phyloP scores from a whole-genome alignment of 1,140 invertebrate species.

The Bombus haemorrhoidalis region DNA sequence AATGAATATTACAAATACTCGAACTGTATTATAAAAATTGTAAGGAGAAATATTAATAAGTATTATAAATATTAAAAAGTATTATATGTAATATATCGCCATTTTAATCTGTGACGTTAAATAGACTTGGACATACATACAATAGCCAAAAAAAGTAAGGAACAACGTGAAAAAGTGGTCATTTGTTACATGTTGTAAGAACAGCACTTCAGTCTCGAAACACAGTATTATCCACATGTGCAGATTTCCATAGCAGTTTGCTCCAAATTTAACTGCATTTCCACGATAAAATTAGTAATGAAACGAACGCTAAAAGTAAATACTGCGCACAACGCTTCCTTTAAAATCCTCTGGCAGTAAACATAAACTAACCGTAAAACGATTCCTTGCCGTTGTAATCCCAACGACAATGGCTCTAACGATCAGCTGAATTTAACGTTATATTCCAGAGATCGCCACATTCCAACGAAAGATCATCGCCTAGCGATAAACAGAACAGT shows the following conservation, averaged over 20 bases:
- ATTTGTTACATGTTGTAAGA: too few species aligned
- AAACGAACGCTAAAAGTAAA: neutral
- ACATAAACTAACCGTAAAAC: conserved; percentile 38
- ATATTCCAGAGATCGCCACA: neutral
- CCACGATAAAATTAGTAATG: neutral
- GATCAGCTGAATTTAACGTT: conserved; percentile 25
- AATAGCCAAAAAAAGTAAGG: too few species aligned
- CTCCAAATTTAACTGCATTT: neutral
- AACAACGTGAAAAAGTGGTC: too few species aligned
- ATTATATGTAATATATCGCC: neutral
- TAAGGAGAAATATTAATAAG: neutral
- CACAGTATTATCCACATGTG: neutral
- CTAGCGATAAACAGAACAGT: conserved; percentile 28
- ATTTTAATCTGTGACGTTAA: neutral
- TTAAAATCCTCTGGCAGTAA: conserved; percentile 20
- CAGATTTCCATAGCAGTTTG: neutral
- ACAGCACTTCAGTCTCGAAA: too few species aligned
- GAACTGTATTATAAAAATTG: neutral
- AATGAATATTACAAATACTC: neutral
- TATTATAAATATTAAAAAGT: neutral
- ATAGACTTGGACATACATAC: too few species aligned
- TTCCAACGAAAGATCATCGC: conserved; percentile 21
- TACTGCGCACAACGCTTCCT: neutral
- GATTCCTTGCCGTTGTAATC: conserved; percentile 13
- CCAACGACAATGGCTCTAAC: conserved; percentile 36